Conservation (phyloP, 2,888 invertebrate genomes). For the Apodemia mormo region DNA sequence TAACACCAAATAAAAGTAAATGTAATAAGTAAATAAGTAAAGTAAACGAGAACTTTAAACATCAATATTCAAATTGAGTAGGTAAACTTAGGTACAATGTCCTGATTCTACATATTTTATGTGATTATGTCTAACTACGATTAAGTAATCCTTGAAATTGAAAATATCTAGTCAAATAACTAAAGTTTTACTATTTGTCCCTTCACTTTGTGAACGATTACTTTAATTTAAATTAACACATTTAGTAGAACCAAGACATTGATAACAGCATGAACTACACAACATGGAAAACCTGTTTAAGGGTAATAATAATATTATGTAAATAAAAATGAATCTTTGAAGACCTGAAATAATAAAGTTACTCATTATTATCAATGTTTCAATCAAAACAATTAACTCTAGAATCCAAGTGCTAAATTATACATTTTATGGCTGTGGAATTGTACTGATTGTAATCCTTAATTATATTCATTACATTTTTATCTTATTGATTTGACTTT, state of each 20-base stretch:
- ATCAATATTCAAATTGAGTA: conserved; percentile 52
- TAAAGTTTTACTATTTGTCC: not conserved
- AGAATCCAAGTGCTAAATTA: conserved; percentile 74
- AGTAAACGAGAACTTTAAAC: conserved; percentile 29
- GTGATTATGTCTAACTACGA: not conserved
- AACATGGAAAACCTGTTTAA: conserved; percentile 27
- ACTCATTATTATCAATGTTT: conserved; percentile 21
- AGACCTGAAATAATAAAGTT: conserved; percentile 13
- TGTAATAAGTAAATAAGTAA: conserved; percentile 24
- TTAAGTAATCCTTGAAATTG: not conserved
- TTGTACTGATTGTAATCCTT: conserved; percentile 73
- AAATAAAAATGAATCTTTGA: conserved; percentile 17
- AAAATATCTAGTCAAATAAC: not conserved
- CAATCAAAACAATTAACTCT: conserved; percentile 44
- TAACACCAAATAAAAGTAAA: conserved; percentile 3
- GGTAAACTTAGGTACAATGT: conserved; percentile 47
- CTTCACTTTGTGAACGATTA: not conserved
- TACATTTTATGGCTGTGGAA: conserved; percentile 78
- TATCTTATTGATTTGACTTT: conserved; percentile 49
- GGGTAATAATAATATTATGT: conserved; percentile 26
- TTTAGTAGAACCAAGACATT: conserved; percentile 3
- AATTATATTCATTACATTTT: conserved; percentile 54
- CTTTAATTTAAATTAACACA: not conserved
- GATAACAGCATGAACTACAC: not conserved
- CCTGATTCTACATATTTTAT: conserved; percentile 4